Evolutionary conservation across 2,888 invertebrate species (phyloP).

Genomic region (Hydrotaea cyrtoneurina): DNA sequence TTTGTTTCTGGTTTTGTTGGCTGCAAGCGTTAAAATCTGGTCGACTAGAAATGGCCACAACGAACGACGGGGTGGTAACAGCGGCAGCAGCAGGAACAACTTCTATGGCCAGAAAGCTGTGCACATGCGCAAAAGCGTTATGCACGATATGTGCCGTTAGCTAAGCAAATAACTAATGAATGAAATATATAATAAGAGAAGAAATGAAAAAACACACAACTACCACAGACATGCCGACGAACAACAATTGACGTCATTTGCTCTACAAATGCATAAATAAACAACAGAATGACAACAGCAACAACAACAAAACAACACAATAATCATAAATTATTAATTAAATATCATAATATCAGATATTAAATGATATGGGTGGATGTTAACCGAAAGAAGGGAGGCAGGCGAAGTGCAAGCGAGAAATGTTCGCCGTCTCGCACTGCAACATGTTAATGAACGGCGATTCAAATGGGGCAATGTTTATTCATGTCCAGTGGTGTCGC

Average conservation of each 20-base stretch:
- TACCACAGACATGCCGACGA: not conserved
- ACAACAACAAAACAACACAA: constrained; percentile 8
- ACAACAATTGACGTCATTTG: constrained; percentile 59
- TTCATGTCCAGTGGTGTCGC: too few species aligned
- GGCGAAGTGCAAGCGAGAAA: too few species aligned
- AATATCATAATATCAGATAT: constrained; percentile 5
- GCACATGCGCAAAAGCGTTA: constrained; percentile 60
- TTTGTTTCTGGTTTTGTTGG: constrained; percentile 28
- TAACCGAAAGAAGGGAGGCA: too few species aligned
- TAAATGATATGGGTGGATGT: too few species aligned
- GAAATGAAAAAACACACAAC: not conserved
- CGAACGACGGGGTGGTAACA: not conserved
- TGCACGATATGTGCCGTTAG: constrained; percentile 66
- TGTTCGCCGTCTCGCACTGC: too few species aligned
- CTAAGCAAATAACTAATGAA: constrained; percentile 45
- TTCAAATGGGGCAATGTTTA: too few species aligned
- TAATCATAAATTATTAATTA: constrained; percentile 44
- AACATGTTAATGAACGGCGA: too few species aligned
- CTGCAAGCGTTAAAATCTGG: not conserved
- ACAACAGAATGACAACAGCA: constrained; percentile 16
- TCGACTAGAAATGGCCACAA: constrained; percentile 2
- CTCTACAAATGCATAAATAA: constrained; percentile 28
- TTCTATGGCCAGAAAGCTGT: constrained; percentile 28
- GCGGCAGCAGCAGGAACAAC: not conserved
- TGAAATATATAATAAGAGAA: not conserved